Evolutionary conservation across 2,888 invertebrate species (phyloP).

Genomic region (Cordylochernes scorpioides): DNA sequence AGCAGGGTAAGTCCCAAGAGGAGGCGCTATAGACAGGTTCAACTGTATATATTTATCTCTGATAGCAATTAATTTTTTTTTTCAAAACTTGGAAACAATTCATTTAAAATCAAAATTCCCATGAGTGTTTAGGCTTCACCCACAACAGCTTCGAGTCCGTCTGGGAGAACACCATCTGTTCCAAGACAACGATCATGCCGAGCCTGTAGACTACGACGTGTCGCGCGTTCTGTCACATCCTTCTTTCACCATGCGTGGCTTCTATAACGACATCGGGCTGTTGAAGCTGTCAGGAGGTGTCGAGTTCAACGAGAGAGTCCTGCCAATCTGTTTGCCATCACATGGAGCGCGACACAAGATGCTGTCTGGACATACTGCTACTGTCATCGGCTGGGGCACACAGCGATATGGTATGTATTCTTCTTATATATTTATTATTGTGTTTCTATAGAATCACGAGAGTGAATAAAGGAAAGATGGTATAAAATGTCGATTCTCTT

Average conservation of each 20-base stretch:
- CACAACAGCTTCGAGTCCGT: conserved; percentile 65
- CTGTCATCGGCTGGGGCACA: conserved; percentile 83
- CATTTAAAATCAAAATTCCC: too few species aligned
- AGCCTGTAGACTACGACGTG: conserved; percentile 30
- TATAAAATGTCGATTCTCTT: too few species aligned
- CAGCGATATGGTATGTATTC: conserved; percentile 49
- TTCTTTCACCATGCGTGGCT: conserved; percentile 62
- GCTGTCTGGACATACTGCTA: conserved; percentile 45
- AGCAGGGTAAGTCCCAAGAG: too few species aligned
- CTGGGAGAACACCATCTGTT: conserved; percentile 64
- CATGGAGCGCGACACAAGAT: conserved; percentile 28
- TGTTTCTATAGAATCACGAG: too few species aligned
- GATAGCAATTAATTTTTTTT: too few species aligned
- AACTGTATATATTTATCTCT: too few species aligned
- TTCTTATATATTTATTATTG: too few species aligned
- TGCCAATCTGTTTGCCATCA: conserved; percentile 56
- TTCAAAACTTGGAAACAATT: too few species aligned
- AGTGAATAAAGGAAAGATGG: too few species aligned
- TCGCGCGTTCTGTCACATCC: conserved; percentile 34
- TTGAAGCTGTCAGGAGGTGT: conserved; percentile 43
- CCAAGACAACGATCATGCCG: conserved; percentile 54
- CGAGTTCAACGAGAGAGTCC: conserved; percentile 52
- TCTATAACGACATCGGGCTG: conserved; percentile 79
- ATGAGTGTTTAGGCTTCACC: too few species aligned
- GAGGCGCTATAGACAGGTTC: too few species aligned